These are phyloP conservation scores for Boloria selene DNA, from an alignment of 2,888 invertebrate species.

Conservation along the genomic window DNA sequence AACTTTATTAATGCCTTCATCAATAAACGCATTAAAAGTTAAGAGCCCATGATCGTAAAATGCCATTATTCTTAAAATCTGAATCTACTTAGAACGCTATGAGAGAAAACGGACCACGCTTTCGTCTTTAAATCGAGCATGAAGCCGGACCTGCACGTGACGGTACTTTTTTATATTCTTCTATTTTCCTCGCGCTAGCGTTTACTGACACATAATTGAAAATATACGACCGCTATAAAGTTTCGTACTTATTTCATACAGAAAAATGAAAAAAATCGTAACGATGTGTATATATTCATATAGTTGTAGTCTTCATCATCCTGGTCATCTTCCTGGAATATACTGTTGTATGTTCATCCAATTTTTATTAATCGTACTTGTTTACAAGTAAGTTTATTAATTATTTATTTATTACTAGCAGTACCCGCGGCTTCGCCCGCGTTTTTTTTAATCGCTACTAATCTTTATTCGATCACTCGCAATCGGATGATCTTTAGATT, in stretches of 20 bases:
- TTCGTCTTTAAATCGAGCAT: conserved; percentile 37
- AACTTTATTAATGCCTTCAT: no score
- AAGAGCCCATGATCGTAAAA: not conserved
- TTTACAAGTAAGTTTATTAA: no score
- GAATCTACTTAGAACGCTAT: conserved; percentile 39
- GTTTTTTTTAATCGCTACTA: no score
- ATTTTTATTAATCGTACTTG: no score
- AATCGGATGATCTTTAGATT: no score
- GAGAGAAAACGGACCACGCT: conserved; percentile 34
- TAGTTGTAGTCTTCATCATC: no score
- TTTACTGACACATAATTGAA: conserved; percentile 21
- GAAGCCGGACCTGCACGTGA: conserved; percentile 33
- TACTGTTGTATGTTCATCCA: no score
- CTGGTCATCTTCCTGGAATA: no score
- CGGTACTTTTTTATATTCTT: conserved; percentile 33
- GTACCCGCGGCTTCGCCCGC: no score
- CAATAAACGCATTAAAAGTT: no score
- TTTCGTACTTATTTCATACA: conserved; percentile 1
- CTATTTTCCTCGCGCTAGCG: conserved; percentile 24
- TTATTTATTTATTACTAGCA: no score
- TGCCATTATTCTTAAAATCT: not conserved
- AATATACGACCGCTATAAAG: conserved; percentile 25
- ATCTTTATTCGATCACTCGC: no score
- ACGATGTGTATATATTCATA: not conserved
- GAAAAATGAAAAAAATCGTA: not conserved